Evolutionary conservation across 37 sponge, comb jelly and placozoan species (phyloP), one percentile per base, ranked within the genome.

Genomic region (Hexactinellida sp.): DNA sequence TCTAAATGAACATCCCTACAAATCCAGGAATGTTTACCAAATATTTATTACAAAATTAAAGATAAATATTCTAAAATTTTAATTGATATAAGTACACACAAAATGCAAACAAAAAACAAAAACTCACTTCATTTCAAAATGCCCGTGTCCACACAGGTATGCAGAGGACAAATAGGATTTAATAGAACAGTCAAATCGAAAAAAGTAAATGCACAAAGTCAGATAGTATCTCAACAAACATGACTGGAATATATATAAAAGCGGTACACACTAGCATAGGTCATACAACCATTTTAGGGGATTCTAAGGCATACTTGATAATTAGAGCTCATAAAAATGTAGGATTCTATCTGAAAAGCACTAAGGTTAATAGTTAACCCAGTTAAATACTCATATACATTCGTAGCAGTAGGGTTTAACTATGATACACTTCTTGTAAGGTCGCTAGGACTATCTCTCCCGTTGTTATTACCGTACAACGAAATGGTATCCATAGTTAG

Each of bases 281-380:
- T n/a, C 76, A 63, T 63, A 63, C 21, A n/a, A 63, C 13, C 76
- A 47, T 63, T 63, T 63, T n/a, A 63, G 76, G 30, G 76, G 34
- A 41, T 41, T 63, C 34, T 28, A 63, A 63, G 76, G 76, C 76
- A 63, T 63, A 63, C 3, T 63, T 63, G 76, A 63, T 21, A 63
- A 63, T 63, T 63, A 63, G 76, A 63, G 76, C 30, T 25, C 76
- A 63, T 63, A 63, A 63, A 63, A 63, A 63, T 63, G 76, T 63
- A 47, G 16, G 52, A 47, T 47, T 32, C 30, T 21, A 63, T 28
- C 76, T 63, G 76, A 63, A 63, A 63, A 63, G 25, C 21, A 63
- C 76, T 21, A 63, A 63, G 76, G 76, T 63, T 63, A 63, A 25
- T 25, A n/a, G n/a, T n/a, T n/a, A 63, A 63, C 30, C 76, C 30